These are phyloP conservation scores for Lagopus leucura DNA, from an alignment of 2,113 vertebrate species.

Conservation along the genomic window DNA sequence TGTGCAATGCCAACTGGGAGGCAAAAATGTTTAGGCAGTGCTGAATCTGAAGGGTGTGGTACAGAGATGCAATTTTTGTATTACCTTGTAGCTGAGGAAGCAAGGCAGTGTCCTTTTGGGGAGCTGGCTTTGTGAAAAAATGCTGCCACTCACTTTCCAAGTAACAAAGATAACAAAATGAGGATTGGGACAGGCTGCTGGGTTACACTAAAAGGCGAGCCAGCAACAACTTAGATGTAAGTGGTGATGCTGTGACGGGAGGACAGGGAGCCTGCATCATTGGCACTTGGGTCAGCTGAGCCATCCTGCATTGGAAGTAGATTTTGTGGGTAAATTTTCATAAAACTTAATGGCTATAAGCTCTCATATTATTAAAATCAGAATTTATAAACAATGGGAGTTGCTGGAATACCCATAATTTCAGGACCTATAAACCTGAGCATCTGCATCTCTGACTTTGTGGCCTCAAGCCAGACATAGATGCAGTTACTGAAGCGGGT, in stretches of 20 bases:
- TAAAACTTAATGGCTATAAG: not conserved
- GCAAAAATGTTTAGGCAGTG: not conserved
- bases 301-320: not conserved
- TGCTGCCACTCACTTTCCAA: not conserved
- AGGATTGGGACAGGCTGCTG: not conserved
- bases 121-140: not conserved
- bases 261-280: not conserved
- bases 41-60: not conserved
- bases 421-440: not conserved
- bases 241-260: not conserved
- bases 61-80: not conserved
- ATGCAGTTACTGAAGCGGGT: slow-evolving; percentile 12
- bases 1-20: not conserved
- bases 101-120: not conserved
- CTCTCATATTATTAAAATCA: not conserved
- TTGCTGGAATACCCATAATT: not conserved
- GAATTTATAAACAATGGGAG: not conserved
- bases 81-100: not conserved
- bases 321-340: not conserved
- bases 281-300: not conserved
- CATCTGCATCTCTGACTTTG: not conserved
- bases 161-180: not conserved
- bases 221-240: not conserved
- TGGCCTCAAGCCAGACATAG: slow-evolving; percentile 4
- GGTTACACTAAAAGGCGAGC: not conserved